phyloP scores from a whole-genome alignment of 2,888 invertebrate genomes.

The Deilephila elpenor region DNA sequence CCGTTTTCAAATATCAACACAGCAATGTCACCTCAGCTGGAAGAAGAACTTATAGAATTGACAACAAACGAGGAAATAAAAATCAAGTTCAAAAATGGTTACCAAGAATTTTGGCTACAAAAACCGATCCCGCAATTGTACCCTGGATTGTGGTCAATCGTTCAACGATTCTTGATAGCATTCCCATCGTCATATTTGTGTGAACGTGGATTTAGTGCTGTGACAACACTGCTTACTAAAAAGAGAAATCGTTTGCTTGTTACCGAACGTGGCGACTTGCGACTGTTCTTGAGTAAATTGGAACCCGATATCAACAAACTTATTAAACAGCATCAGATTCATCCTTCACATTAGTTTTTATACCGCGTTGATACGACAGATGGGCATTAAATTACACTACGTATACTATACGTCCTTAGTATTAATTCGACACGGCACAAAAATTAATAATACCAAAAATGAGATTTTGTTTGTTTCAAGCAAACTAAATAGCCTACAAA shows the following conservation, averaged over 20 bases:
- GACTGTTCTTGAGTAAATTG: conserved; percentile 41
- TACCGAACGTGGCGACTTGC: conserved; percentile 42
- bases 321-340: conserved; percentile 34
- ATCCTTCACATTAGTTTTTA: conserved; percentile 19
- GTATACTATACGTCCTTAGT: too few species aligned
- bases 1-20: conserved; percentile 45
- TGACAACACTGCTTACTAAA: conserved; percentile 35
- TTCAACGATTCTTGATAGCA: conserved; percentile 30
- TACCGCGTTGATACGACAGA: too few species aligned
- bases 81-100: conserved; percentile 33
- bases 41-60: conserved; percentile 44
- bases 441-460: too few species aligned
- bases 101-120: conserved; percentile 25
- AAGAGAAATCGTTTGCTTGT: conserved; percentile 36
- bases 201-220: conserved; percentile 31
- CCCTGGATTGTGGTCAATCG: too few species aligned
- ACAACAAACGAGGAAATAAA: conserved; percentile 43
- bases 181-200: conserved; percentile 37
- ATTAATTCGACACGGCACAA: too few species aligned
- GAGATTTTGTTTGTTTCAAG: too few species aligned
- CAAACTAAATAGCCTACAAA: too few species aligned
- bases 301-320: conserved; percentile 28
- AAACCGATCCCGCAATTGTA: too few species aligned
- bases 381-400: too few species aligned
- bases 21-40: conserved; percentile 41